Base-by-base conservation (phyloP, 2,113 vertebrate species). In the Ifrita kowaldi region DNA sequence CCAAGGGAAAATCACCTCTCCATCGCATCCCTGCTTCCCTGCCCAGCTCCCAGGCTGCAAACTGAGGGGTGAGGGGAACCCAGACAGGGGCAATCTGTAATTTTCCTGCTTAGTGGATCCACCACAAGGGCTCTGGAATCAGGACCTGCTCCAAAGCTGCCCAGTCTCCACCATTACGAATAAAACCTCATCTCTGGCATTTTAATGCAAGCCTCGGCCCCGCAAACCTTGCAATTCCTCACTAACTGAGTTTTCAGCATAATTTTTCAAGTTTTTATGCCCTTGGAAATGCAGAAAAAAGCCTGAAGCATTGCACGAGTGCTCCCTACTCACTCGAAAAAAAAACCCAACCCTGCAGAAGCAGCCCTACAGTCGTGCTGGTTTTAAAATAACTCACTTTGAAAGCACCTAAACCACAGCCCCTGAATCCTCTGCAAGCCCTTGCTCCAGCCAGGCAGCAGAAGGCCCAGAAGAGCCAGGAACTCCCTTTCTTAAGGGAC, bases 311-410 rank as follows among this genome's bases (percentile, higher is more conserved):
- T 18, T 81, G 35, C 41, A 42, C 41, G 32, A 89, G n/a, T 14
- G 42, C 60, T 78, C 63, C 44, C 30, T 17, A 19, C 46, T 47
- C 37, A 7, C 8, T 37, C 33, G 16, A 9, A 44, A 18, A 44
- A 60, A 46, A 22, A 47, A 10, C 11, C 8, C 24, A 18, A 3
- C 5, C 6, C 23, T 64, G 33, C 15, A 57, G 56, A 52, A 84
- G 70, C 71, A 85, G 52, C 46, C 12, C 39, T 13, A 1, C 0
- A 44, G 12, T 0, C 3, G 0, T 18, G 41, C 1, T 57, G 60
- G 2, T 62, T 63, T 89, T 13, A n/a, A 87, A 84, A n/a, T 30
- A 64, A 41, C n/a, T 27, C 18, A 6, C 23, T 89, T 41, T 59
- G n/a, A n/a, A 41, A 78, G 65, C 16, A 35, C 27, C 3, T 26